Conservation (phyloP, 2,113 vertebrate genomes). For the Vidua chalybeata region DNA sequence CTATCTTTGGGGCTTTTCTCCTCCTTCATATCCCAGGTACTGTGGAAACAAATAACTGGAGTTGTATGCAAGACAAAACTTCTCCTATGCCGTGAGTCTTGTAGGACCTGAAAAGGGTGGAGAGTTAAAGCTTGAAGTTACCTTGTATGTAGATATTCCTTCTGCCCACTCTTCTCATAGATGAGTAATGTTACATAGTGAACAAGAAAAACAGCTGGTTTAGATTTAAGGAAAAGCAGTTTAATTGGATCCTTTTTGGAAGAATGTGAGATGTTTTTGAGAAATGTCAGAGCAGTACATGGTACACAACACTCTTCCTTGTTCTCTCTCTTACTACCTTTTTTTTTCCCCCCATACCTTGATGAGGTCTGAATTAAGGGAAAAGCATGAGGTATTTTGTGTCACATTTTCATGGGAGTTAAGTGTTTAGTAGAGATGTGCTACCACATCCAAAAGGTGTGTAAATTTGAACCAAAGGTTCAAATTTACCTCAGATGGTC, state of each 20-base stretch:
- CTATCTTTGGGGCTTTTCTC: background rate
- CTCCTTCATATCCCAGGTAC: background rate
- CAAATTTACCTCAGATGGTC: background rate
- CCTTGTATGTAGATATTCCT: background rate
- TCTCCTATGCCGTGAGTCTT: accelerated
- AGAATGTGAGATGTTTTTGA: background rate
- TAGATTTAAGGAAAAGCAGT: background rate
- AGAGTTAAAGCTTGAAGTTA: background rate
- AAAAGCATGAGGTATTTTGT: background rate
- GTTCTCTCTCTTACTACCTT: background rate
- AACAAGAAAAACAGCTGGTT: background rate
- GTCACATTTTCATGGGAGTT: background rate
- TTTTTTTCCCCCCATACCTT: background rate
- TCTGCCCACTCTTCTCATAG: background rate
- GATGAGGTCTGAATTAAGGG: background rate
- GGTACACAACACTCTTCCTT: background rate
- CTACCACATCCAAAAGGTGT: background rate
- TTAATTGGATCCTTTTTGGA: background rate
- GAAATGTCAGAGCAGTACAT: background rate
- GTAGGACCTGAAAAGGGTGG: background rate
- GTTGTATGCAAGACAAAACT: background rate
- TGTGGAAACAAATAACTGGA: background rate
- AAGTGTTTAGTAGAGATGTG: background rate
- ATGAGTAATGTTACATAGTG: background rate
- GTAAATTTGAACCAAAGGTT: background rate